Percentiles rank a stretch among this genome's conserved stretches.
phyloP scores from a whole-genome alignment of 1,140 invertebrate species.

The Drosophila busckii region DNA sequence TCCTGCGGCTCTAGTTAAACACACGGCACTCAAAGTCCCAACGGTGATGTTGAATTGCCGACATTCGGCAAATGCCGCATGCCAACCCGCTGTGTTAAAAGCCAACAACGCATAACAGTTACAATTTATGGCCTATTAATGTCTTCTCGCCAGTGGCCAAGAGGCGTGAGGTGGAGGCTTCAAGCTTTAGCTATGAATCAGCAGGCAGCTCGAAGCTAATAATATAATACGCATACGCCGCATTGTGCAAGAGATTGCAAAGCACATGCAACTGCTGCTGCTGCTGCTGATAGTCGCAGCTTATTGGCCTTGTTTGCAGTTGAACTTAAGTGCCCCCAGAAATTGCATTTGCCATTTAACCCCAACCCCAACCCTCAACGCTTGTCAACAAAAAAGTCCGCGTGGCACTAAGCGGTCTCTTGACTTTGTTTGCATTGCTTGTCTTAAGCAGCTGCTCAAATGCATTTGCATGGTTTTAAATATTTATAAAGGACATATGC shows the following conservation, averaged over 20 bases:
- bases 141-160: constrained; percentile 43
- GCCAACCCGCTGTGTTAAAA: constrained; percentile 67
- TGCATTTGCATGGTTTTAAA: constrained; percentile 40
- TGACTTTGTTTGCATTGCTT: constrained; percentile 34
- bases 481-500: too few species aligned
- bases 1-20: not conserved
- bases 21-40: constrained; percentile 36
- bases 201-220: constrained; percentile 9
- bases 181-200: not conserved
- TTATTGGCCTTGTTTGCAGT: constrained; percentile 57
- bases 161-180: constrained; percentile 33
- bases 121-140: constrained; percentile 77
- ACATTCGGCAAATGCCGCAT: constrained; percentile 54
- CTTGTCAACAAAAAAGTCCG: constrained; percentile 20
- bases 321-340: constrained; percentile 50
- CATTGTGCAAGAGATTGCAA: constrained; percentile 6
- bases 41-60: constrained; percentile 21
- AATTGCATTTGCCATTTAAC: constrained; percentile 53
- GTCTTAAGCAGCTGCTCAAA: constrained; percentile 44
- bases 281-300: constrained; percentile 50
- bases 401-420: constrained; percentile 5
- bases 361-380: not conserved
- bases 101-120: constrained; percentile 73
- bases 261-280: not conserved
- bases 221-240: constrained; percentile 39